These are phyloP conservation scores for Ophion slaviceki DNA, from an alignment of 2,888 invertebrate species.

Conservation along the genomic window DNA sequence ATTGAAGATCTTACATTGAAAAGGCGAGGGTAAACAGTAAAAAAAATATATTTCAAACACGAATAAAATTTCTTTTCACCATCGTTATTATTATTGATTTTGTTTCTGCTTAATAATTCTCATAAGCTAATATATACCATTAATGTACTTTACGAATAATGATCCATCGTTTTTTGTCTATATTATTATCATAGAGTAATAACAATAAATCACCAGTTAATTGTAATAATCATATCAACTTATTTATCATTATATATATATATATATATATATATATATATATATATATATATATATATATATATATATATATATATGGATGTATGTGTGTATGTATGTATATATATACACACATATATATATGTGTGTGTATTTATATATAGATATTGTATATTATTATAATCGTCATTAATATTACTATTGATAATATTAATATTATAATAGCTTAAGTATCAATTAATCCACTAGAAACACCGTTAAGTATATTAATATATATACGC, in stretches of 20 bases:
- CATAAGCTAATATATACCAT: slow-evolving; percentile 78
- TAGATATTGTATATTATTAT: slow-evolving; percentile 67
- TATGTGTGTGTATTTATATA: slow-evolving; percentile 25
- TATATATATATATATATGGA: slow-evolving; percentile 75
- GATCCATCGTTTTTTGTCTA: slow-evolving; percentile 74
- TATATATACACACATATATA: no score
- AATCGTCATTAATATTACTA: slow-evolving; percentile 78
- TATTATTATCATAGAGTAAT: slow-evolving; percentile 73
- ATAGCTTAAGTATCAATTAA: slow-evolving; percentile 81
- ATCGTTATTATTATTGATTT: slow-evolving; percentile 72
- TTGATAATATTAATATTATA: slow-evolving; percentile 78
- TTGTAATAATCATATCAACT: slow-evolving; percentile 78
- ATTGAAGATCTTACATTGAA: slow-evolving; percentile 62
- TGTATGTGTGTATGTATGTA: slow-evolving; percentile 66
- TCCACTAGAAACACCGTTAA: slow-evolving; percentile 82
- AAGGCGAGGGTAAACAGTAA: slow-evolving; percentile 62
- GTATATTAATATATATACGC: slow-evolving; percentile 77
- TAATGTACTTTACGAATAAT: slow-evolving; percentile 80
- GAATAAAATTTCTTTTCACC: slow-evolving; percentile 70
- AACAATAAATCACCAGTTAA: slow-evolving; percentile 65
- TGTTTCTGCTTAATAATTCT: slow-evolving; percentile 76
- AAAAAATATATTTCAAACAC: slow-evolving; percentile 50
- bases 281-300: slow-evolving; percentile 66
- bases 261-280: slow-evolving; percentile 75
- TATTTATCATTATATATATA: slow-evolving; percentile 78